Base-by-base conservation (phyloP, 2,113 vertebrate species). In the Platichthys stellatus region DNA sequence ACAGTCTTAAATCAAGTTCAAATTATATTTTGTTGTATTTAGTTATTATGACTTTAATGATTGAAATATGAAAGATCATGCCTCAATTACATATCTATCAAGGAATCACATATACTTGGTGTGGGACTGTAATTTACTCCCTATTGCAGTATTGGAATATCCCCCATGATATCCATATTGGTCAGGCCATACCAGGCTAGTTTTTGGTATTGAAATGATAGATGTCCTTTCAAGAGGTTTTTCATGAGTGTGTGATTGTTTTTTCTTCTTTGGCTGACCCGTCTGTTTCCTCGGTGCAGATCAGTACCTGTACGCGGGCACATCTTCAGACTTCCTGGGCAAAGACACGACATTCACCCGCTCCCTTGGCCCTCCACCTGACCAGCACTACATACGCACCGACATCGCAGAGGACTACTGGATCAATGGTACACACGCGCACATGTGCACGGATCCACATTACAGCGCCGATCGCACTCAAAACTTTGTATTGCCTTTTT, bases 371-470 rank as follows among this genome's bases (percentile, higher is more conserved):
- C 95, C 96, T 65, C 93, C 95, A 73, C 95, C 96, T 2, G 96
- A 97, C 89, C 96, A 97, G 86, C 95, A 97, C 92, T 98, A 96
- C 94, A 96, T 99, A 88, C 96, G 97, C 88, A 99, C 97, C 12
- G 98, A 99, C 88, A 96, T 97, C 87, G 97, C 97, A 4, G 97
- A 99, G 58, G 96, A 99, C 91, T 96, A 98, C 92, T 98, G 97
- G 98, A 97, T 99, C 91, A 97, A 96, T 71, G 97, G 98, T 99
- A 92, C 69, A 67, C 69, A 84, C 80, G 61, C 78, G 64, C 78
- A 81, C 74, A 85, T 69, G 43, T 54, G 43, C 72, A 90, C 61
- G 11, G 10, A 84, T 74, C 78, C 83, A 86, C 60, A 14, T 66
- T 18, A 20, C 43, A 69, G 51, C 74, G 78, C 5, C 53, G 60